Percentiles rank a stretch among this genome's conserved stretches.
These are phyloP conservation scores for Latrodectus elegans DNA, from an alignment of 2,888 invertebrate genomes.

Conservation along the genomic window DNA sequence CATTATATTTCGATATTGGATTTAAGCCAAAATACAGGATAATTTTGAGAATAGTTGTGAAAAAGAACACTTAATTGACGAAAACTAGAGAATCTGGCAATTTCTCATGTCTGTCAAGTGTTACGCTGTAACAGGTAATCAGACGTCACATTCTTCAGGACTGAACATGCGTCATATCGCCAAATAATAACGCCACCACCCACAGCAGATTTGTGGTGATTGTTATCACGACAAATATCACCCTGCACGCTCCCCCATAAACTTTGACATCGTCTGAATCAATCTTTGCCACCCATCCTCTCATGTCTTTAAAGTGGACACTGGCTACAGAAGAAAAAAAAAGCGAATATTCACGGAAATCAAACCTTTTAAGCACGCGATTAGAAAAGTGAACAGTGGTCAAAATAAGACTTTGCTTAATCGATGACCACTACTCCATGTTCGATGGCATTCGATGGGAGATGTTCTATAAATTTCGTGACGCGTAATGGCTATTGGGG, in stretches of 20 bases:
- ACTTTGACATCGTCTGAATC: conserved; percentile 42
- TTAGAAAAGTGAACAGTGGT: not conserved
- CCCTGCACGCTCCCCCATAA: conserved; percentile 8
- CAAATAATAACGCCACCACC: conserved; percentile 15
- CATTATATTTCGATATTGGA: too few species aligned
- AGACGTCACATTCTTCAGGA: conserved; percentile 20
- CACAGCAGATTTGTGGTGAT: not conserved
- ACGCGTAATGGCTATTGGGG: not conserved
- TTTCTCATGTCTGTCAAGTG: too few species aligned
- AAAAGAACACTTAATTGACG: too few species aligned
- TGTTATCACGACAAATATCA: conserved; percentile 17
- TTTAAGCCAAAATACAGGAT: too few species aligned
- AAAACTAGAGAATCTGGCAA: too few species aligned
- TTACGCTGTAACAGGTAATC: not conserved
- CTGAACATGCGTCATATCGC: conserved; percentile 17
- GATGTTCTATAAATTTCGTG: too few species aligned
- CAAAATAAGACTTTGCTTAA: not conserved
- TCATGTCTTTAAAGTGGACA: not conserved
- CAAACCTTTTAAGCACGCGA: not conserved
- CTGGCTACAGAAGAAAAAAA: not conserved
- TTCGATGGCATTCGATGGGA: not conserved
- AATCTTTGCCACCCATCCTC: conserved; percentile 23
- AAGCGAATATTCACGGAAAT: not conserved
- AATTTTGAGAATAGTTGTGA: too few species aligned
- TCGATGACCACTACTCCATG: not conserved